Conservation (phyloP, 2,797 vertebrate species). For the Mus spretus region DNA sequence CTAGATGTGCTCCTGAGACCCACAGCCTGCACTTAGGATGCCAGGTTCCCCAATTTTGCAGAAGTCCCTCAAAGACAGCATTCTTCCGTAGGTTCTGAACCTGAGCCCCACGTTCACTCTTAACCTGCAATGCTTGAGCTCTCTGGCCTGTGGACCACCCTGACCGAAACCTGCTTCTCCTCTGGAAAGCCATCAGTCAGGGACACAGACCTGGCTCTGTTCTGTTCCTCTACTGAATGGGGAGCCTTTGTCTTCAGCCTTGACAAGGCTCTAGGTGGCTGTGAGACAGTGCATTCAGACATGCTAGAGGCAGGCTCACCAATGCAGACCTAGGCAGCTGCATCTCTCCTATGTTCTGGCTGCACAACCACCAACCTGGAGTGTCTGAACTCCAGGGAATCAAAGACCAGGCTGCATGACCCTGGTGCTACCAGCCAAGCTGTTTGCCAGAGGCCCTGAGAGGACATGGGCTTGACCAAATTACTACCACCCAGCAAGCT, state of each 20-base stretch:
- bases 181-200: not conserved
- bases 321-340: not conserved
- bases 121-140: not conserved
- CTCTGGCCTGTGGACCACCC: rapidly evolving
- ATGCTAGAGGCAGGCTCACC: not conserved
- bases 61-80: too few species aligned
- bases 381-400: not conserved
- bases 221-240: not conserved
- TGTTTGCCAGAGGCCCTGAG: not conserved
- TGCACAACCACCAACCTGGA: not conserved
- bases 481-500: not conserved
- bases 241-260: not conserved
- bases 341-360: not conserved
- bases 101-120: not conserved
- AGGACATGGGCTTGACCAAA: not conserved
- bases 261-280: not conserved
- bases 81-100: rapidly evolving
- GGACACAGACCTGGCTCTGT: not conserved
- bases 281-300: not conserved
- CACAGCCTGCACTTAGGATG: too few species aligned
- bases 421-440: not conserved
- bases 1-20: not conserved
- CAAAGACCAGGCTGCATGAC: not conserved
- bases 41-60: not conserved
- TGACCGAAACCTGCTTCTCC: not conserved